Evolutionary conservation across 2,888 invertebrate species (phyloP), one percentile per base, ranked within the genome.

Genomic region (Metallyticus violacea): DNA sequence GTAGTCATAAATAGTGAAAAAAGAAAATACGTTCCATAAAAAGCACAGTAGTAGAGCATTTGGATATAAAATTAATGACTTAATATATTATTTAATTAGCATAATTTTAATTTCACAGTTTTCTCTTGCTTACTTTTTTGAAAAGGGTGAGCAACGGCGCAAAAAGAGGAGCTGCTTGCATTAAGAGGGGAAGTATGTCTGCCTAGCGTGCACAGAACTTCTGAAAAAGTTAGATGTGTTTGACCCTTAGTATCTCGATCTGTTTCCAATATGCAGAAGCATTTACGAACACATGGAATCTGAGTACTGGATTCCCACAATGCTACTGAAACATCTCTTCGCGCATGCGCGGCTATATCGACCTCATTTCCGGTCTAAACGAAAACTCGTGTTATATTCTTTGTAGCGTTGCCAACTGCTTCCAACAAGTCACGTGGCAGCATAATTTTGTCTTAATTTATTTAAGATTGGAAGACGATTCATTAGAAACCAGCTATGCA

Each of bases 321-420:
- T 30, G 29, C 25, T 6, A 7, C 81, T 30, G 15, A 80, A 9
- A 27, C 7, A 80, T 27, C 27, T 26, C 40, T 26, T 15, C 22
- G 26, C 81, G 81, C 81, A 81, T 22, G 81, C 81, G 81, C n/a
- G 15, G 81, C 81, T 22, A 30, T 81, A 81, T 81, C 81, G 81
- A 81, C 81, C 81, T 29, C 30, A 29, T 81, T 81, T 81, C 81
- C 80, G 80, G 80, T 80, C 40, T 62, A 62, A 62, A 62, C 22
- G 40, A 62, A 62, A 62, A 62, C 40, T 62, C 40, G 9, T 62
- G 40, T 4, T 62, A 22, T 62, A 62, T 62, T 22, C 22, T 62
- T 62, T 62, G 40, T 62, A 15, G 40, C 22, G 40, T 62, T 62
- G 40, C 40, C 40, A 62, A 62, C 40, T 4, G 40, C 40, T 62